Evolutionary conservation across 2,797 vertebrate species (phyloP).

Genomic region (Hoplostethus mediterraneus): DNA sequence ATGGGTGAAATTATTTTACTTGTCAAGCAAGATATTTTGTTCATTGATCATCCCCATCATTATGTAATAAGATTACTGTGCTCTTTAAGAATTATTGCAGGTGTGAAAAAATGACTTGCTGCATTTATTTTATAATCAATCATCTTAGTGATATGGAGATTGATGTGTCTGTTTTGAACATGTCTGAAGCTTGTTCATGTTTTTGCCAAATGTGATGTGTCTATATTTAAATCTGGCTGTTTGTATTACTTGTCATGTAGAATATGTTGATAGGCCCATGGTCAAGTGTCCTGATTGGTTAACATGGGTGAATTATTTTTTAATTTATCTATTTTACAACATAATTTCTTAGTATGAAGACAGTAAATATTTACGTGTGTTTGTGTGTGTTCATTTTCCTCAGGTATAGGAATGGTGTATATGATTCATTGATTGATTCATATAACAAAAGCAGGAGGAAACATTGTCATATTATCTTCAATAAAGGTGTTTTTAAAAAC

Average conservation of each 20-base stretch:
- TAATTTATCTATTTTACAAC: conserved; percentile 12
- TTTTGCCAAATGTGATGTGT: conserved; percentile 18
- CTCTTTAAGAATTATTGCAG: too few species aligned
- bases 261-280: conserved; percentile 2
- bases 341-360: conserved; percentile 9
- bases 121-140: conserved; percentile 4
- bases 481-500: conserved; percentile 66
- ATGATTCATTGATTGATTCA: background rate
- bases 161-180: conserved; percentile 6
- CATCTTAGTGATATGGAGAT: background rate
- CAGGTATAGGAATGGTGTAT: conserved; percentile 15
- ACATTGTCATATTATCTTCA: conserved; percentile 43
- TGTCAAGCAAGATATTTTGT: background rate
- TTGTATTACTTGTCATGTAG: conserved; percentile 11
- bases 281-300: background rate
- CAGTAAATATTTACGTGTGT: conserved; percentile 23
- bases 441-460: conserved; percentile 32
- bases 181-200: conserved; percentile 34
- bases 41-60: background rate
- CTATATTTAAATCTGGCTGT: conserved; percentile 21
- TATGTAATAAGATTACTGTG: too few species aligned
- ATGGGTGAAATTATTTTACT: conserved; percentile 1
- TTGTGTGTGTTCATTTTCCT: conserved; percentile 26
- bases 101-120: too few species aligned
- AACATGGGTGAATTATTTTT: conserved; percentile 7